phyloP scores from a whole-genome alignment of 2,113 vertebrate genomes.

The Myotis lucifugus region DNA sequence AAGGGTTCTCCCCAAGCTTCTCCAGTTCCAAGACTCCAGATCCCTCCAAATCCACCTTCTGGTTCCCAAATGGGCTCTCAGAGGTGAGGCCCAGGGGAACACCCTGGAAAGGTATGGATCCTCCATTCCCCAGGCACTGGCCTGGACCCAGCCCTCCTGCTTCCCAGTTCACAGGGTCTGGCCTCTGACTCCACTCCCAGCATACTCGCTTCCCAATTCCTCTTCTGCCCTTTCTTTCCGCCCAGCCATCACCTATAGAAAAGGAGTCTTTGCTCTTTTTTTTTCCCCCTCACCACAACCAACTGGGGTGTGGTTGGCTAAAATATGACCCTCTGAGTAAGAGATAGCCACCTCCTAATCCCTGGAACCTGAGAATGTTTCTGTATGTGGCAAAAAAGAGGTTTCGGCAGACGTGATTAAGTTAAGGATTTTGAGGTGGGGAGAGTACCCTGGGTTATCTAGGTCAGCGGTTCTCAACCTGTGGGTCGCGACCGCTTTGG shows the following conservation, averaged over 20 bases:
- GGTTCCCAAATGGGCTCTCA: background rate
- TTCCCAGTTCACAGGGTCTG: background rate
- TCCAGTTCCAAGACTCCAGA: background rate
- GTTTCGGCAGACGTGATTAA: background rate
- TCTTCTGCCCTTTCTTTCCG: background rate
- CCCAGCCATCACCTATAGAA: background rate
- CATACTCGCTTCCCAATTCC: background rate
- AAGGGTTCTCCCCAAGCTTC: background rate
- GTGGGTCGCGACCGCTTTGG: too few relatives aligned
- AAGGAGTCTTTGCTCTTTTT: background rate
- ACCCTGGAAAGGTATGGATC: background rate
- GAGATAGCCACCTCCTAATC: background rate
- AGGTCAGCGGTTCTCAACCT: background rate
- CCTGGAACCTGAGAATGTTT: background rate
- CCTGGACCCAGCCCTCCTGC: background rate
- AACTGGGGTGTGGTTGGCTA: background rate
- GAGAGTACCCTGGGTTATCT: background rate
- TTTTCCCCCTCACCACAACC: background rate
- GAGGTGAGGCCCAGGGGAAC: background rate
- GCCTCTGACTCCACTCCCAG: rapidly evolving
- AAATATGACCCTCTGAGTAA: background rate
- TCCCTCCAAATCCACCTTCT: background rate
- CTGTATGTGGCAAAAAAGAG: background rate
- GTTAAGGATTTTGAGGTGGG: background rate
- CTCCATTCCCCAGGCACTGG: too few relatives aligned